phyloP scores from a whole-genome alignment of 2,888 invertebrate species.

The Epinotia brunnichana region DNA sequence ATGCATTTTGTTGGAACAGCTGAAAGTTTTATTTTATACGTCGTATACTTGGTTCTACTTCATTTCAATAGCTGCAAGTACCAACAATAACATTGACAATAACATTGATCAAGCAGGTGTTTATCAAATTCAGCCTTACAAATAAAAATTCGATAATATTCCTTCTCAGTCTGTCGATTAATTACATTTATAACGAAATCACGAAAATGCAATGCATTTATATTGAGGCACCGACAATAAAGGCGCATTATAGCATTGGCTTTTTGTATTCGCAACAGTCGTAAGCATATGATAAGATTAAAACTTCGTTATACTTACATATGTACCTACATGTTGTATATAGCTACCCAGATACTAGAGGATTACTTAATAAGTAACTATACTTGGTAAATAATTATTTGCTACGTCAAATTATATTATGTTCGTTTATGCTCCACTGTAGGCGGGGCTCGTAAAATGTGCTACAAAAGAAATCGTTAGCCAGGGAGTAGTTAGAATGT shows the following conservation, averaged over 20 bases:
- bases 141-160: neutral
- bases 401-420: neutral
- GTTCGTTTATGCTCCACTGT: neutral
- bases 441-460: neutral
- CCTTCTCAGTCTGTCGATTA: neutral
- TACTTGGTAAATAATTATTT: neutral
- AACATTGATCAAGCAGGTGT: neutral
- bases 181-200: no score
- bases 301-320: neutral
- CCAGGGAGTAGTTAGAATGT: neutral
- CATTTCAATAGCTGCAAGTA: neutral
- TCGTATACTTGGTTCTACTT: neutral
- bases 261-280: slow-evolving; percentile 2
- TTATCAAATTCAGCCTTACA: neutral
- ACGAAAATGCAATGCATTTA: no score
- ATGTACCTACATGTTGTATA: neutral
- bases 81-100: no score
- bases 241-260: neutral
- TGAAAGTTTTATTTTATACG: neutral
- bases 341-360: neutral
- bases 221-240: no score
- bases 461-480: neutral
- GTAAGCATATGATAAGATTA: slow-evolving; percentile 12
- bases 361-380: neutral
- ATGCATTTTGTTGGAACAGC: slow-evolving; percentile 10